Evolutionary conservation across 1,140 invertebrate species (phyloP), one percentile per base, ranked within the genome.

Genomic region (Sarcophaga bullata): DNA sequence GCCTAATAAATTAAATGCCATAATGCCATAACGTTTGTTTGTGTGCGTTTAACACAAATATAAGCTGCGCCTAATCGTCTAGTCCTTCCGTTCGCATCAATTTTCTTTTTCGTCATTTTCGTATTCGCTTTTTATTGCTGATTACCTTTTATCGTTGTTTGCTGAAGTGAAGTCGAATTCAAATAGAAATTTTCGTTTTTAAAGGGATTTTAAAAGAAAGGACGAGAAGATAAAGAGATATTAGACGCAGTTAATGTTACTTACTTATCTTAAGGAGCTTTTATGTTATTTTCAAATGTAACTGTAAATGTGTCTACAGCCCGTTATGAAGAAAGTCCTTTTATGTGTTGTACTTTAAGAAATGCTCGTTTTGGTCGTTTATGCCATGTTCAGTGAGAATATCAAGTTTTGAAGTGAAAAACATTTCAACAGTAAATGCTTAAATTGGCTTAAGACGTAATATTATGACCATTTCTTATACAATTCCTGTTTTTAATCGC

Each of bases 1-100:
- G 73, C 73, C 73, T 75, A n/a, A 37, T 37, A 75, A 75, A 75
- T 75, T 75, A 75, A 75, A 75, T 75, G 73, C 47, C 73, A 75
- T 48, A 47, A 75, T 75, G 73, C 25, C 25, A 37, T 37, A 37
- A 37, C 4, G 25, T 37, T 37, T 37, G 25, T 75, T 75, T 75
- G 17, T 10, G 73, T 47, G 73, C 15, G 73, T 75, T 75, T 75
- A 75, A 75, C 46, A 75, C 73, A 75, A 73, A 75, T n/a, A 15
- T 75, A 75, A 75, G 37, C 46, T 10, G 17, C n/a, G 11, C 73
- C 47, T 75, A 75, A 75, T 75, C 73, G 73, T 13, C 19, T 68
- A 19, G 8, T 19, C 8, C 10, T n/a, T 68, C 8, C 9, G 7
- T 58, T 6, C 3, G 7, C 0, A 0, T 58, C 68, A 9, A 19